These are phyloP conservation scores for Oikopleura albicans DNA, from an alignment of 23 tunicate species.

Conservation along the genomic window DNA sequence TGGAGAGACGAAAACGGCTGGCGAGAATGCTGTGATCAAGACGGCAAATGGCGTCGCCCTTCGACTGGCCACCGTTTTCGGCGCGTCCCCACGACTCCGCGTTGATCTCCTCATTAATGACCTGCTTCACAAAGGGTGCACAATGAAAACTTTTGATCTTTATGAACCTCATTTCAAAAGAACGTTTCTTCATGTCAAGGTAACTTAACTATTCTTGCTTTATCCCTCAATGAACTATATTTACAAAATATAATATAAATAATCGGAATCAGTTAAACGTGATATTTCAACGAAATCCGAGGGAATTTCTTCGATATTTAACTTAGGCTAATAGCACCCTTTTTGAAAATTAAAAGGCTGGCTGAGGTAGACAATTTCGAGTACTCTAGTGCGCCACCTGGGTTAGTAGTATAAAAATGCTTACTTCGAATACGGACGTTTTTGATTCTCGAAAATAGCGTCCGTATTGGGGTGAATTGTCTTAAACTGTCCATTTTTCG, in stretches of 20 bases:
- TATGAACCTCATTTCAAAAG: slow-evolving; percentile 80
- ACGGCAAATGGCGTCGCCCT: slow-evolving; percentile 72
- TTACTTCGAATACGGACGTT: too few species aligned
- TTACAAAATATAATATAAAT: too few species aligned
- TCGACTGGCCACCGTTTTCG: slow-evolving; percentile 89
- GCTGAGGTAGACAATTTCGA: background rate
- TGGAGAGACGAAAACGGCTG: slow-evolving; percentile 76
- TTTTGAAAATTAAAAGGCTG: background rate
- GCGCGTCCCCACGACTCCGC: slow-evolving; percentile 85
- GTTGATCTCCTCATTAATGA: slow-evolving; percentile 81
- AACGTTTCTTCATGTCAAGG: slow-evolving; percentile 88
- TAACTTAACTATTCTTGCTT: too few species aligned
- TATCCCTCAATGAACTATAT: too few species aligned
- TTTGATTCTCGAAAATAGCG: too few species aligned
- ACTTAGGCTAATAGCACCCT: background rate
- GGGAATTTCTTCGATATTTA: background rate
- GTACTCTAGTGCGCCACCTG: background rate
- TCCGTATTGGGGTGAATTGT: too few species aligned
- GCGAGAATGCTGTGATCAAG: slow-evolving; percentile 37
- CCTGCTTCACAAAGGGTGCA: slow-evolving; percentile 48
- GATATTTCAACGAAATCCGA: too few species aligned
- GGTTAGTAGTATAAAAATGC: too few species aligned
- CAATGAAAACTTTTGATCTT: slow-evolving; percentile 49
- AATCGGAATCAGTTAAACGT: too few species aligned
- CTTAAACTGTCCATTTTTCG: too few species aligned